A percentile compares a stretch with the other conserved stretches of the same genome.
phyloP scores from a whole-genome alignment of 1,140 invertebrate genomes.

The Lepidurus apus region DNA sequence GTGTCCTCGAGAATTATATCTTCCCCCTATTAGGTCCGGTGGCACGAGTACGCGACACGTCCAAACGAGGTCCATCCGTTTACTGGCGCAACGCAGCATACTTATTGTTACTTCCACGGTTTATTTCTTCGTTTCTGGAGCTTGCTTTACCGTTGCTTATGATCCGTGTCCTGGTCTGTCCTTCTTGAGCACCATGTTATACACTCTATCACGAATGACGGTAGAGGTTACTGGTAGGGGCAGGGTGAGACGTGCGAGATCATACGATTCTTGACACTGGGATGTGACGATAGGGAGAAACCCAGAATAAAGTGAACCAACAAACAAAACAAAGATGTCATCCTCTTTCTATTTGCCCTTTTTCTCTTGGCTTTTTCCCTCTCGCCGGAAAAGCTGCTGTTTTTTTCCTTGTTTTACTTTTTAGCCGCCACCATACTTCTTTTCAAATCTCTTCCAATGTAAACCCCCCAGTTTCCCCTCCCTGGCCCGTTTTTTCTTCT shows the following conservation, averaged over 20 bases:
- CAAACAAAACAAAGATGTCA: conserved; percentile 8
- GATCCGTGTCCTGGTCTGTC: background rate
- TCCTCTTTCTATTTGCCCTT: background rate
- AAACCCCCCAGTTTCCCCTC: background rate
- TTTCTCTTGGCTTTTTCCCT: background rate
- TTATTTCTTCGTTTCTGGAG: too few species aligned
- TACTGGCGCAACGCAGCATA: too few species aligned
- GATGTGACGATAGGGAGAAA: background rate
- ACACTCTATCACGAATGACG: background rate
- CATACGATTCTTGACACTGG: background rate
- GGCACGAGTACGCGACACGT: background rate
- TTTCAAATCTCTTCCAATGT: background rate
- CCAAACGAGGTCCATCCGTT: background rate
- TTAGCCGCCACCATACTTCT: background rate
- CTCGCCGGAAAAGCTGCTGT: background rate
- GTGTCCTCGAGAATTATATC: background rate
- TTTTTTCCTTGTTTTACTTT: background rate
- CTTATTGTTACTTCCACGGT: too few species aligned
- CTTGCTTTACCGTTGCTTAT: background rate
- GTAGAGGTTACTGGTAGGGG: background rate
- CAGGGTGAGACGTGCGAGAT: background rate
- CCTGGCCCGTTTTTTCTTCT: background rate
- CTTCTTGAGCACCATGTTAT: background rate
- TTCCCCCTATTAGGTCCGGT: background rate
- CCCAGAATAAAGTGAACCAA: background rate